These are phyloP conservation scores for Exocentrus adspersus DNA, from an alignment of 2,888 invertebrate genomes.

Conservation along the genomic window DNA sequence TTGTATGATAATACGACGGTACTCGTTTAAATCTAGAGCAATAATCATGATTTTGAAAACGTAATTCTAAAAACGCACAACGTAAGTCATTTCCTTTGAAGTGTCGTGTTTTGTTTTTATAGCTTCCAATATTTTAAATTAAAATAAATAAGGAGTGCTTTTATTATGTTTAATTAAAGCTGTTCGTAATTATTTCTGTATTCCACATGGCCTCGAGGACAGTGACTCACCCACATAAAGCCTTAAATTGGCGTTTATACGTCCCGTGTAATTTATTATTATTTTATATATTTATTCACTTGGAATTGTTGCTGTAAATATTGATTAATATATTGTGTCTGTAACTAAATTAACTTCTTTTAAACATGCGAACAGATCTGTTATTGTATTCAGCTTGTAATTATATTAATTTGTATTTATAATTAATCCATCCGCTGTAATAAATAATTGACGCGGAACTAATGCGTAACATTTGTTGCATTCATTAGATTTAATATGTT, in stretches of 20 bases:
- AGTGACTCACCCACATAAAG: slow-evolving; percentile 27
- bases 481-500: slow-evolving; percentile 21
- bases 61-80: slow-evolving; percentile 11
- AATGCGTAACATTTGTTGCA: slow-evolving; percentile 28
- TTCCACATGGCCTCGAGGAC: slow-evolving; percentile 29
- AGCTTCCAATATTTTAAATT: slow-evolving; percentile 30
- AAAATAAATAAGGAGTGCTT: slow-evolving; percentile 32
- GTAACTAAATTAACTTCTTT: slow-evolving; percentile 33
- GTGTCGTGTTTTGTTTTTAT: slow-evolving; percentile 21
- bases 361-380: slow-evolving; percentile 34
- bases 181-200: slow-evolving; percentile 31
- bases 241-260: slow-evolving; percentile 15
- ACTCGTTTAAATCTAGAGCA: slow-evolving; percentile 16
- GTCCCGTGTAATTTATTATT: slow-evolving; percentile 34
- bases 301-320: slow-evolving; percentile 32
- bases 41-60: slow-evolving; percentile 10
- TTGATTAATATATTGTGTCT: slow-evolving; percentile 35
- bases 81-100: slow-evolving; percentile 4
- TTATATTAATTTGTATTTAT: slow-evolving; percentile 36
- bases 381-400: slow-evolving; percentile 30
- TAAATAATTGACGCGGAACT: slow-evolving; percentile 31
- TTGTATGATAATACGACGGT: slow-evolving; percentile 36
- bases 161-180: slow-evolving; percentile 31
- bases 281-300: slow-evolving; percentile 15
- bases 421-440: slow-evolving; percentile 34